phyloP scores from a whole-genome alignment of 2,888 invertebrate species.

The Andrena hattorfiana region DNA sequence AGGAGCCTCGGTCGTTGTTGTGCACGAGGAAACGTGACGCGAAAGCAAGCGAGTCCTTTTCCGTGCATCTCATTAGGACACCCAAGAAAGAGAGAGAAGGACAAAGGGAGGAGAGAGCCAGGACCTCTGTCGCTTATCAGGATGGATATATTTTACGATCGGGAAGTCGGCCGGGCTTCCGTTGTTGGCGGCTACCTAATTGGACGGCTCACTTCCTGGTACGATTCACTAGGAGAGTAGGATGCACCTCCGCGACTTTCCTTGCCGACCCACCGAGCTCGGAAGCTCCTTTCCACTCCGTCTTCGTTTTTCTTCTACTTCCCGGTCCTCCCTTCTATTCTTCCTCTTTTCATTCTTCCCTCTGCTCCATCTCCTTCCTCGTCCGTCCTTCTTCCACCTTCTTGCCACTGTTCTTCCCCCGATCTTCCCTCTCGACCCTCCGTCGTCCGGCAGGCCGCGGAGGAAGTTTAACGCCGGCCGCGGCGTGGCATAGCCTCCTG shows the following conservation, averaged over 20 bases:
- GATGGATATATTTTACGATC: slow-evolving; percentile 75
- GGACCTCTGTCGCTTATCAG: slow-evolving; percentile 70
- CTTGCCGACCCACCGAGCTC: slow-evolving; percentile 2
- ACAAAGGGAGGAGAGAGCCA: slow-evolving; percentile 14
- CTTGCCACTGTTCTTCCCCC: slow-evolving; percentile 13
- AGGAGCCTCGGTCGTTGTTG: slow-evolving; percentile 33
- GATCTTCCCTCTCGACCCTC: slow-evolving; percentile 60
- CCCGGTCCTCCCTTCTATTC: neutral
- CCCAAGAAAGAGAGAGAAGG: slow-evolving; percentile 1
- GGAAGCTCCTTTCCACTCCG: slow-evolving; percentile 13
- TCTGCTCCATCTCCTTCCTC: neutral
- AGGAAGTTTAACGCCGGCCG: slow-evolving; percentile 70
- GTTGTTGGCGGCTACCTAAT: slow-evolving; percentile 71
- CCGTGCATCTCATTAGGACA: slow-evolving; percentile 78
- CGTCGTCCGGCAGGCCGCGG: slow-evolving; percentile 20
- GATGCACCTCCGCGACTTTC: slow-evolving; percentile 38
- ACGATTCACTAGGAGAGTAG: slow-evolving; percentile 58
- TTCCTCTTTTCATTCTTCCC: neutral
- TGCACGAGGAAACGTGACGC: slow-evolving; percentile 76
- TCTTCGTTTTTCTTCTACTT: slow-evolving; percentile 1
- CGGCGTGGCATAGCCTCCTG: slow-evolving; percentile 42
- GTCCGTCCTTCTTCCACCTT: slow-evolving; percentile 22
- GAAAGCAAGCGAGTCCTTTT: slow-evolving; percentile 74
- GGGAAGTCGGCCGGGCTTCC: slow-evolving; percentile 72
- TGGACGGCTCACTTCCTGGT: slow-evolving; percentile 73